Percentiles rank a stretch among this genome's conserved stretches.
These are phyloP conservation scores for Rotaria sp. DNA, from an alignment of 2,888 invertebrate species.

Conservation along the genomic window DNA sequence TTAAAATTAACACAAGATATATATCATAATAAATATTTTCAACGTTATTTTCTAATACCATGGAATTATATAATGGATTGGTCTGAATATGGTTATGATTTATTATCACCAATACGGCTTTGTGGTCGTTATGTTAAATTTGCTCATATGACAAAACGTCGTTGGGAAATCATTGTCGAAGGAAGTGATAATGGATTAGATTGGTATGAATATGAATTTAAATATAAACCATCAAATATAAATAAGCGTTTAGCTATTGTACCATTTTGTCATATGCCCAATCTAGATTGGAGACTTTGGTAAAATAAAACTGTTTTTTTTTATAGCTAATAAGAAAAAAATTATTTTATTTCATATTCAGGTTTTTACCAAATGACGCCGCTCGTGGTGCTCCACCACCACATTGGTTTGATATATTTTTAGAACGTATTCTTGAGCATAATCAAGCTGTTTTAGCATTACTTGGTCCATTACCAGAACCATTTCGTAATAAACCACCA, in stretches of 20 bases:
- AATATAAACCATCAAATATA: constrained; percentile 27
- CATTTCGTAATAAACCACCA: constrained; percentile 19
- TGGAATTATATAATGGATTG: neutral
- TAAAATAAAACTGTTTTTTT: neutral
- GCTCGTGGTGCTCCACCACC: constrained; percentile 9
- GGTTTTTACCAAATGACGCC: constrained; percentile 16
- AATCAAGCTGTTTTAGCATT: constrained; percentile 1
- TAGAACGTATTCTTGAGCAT: constrained; percentile 18
- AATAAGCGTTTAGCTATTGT: neutral
- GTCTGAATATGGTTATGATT: neutral
- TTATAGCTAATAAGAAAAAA: neutral
- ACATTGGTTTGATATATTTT: neutral
- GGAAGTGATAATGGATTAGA: neutral
- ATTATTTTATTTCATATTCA: neutral
- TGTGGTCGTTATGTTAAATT: constrained; percentile 28
- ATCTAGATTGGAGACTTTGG: constrained; percentile 16
- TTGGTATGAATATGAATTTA: constrained; percentile 28
- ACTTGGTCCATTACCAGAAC: neutral
- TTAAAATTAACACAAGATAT: neutral
- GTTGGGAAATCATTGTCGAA: constrained; percentile 26
- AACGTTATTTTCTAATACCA: neutral
- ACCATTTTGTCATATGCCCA: constrained; percentile 26
- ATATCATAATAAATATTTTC: neutral
- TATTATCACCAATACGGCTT: neutral
- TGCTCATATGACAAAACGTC: constrained; percentile 29